phyloP scores from a whole-genome alignment of 2,888 invertebrate species.

The Podabrus alpinus region DNA sequence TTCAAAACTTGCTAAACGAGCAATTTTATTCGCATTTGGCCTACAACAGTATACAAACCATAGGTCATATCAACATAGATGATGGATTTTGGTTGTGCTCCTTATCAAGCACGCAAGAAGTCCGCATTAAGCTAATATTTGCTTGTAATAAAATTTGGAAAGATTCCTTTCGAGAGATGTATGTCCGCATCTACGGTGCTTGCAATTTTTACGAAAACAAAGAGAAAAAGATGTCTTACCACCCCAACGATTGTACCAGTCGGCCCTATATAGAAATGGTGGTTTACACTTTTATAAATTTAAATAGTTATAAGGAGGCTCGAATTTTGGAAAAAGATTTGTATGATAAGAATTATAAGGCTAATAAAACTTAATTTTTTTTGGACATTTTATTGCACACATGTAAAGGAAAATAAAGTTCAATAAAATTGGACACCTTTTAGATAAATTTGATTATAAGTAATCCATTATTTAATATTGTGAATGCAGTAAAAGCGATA shows the following conservation, averaged over 20 bases:
- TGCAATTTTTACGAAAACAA: constrained; percentile 1
- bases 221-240: not conserved
- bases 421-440: not conserved
- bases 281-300: constrained; percentile 3
- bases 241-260: not conserved
- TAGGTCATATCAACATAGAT: not conserved
- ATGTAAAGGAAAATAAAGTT: not conserved
- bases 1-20: not conserved
- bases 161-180: not conserved
- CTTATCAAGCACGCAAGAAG: not conserved
- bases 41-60: not conserved
- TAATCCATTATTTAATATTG: not conserved
- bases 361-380: not conserved
- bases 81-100: not conserved
- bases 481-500: not conserved
- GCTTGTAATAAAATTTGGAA: not conserved
- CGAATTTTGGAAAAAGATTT: not conserved
- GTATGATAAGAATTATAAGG: constrained; percentile 2
- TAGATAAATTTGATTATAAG: too few species aligned
- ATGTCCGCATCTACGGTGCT: constrained; percentile 4
- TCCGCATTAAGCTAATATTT: not conserved
- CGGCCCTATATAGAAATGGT: not conserved
- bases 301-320: constrained; percentile 1
- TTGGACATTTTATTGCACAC: not conserved
- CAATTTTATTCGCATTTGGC: not conserved